Base-by-base conservation (phyloP, 2,888 invertebrate genomes). In the Xylota sylvarum region DNA sequence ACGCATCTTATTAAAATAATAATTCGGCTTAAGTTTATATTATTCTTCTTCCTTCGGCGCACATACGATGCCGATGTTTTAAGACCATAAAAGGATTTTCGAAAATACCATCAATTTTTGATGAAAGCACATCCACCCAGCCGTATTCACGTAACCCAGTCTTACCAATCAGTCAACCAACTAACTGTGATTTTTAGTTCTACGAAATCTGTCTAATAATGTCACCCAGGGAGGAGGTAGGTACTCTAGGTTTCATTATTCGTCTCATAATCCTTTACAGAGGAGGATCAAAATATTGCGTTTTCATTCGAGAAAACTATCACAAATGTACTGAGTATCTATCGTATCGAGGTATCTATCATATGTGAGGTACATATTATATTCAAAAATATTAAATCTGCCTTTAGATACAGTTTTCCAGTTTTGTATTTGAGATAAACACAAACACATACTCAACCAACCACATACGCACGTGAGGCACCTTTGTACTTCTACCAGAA, bases 71-170 rank as follows among this genome's bases (percentile, higher is more conserved):
- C 37, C 65, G 55, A 67, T 37, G 12, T 76, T 77, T 76, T 81
- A 86, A 86, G 72, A 86, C 82, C 86, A 82, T 86, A 86, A 86
- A 86, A 69, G 86, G 86, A 86, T 86, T 86, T 78, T 17, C 2
- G 23, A 56, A 86, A 77, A 52, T 74, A 65, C 17, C 60, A 86
- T 86, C 32, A 72, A 86, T 82, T 82, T 78, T 86, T 78, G 56
- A 82, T 86, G 73, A 17, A 64, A 64, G 40, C 64, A 64, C 50
- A 23, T 32, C 74, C 40, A 50, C 27, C 35, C 65, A 48, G 35
- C 32, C 27, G 35, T 12, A 37, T 12, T 35, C 14, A 32, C 9
- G 27, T 52, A 55, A 37, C 37, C 14, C 43, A 10, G 19, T 55
- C 58, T 14, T 69, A 5, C 60, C 67, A 77, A 85, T 81, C 86